These are phyloP conservation scores for Drosophila percnosoma DNA, from an alignment of 2,888 invertebrate species.

Conservation along the genomic window DNA sequence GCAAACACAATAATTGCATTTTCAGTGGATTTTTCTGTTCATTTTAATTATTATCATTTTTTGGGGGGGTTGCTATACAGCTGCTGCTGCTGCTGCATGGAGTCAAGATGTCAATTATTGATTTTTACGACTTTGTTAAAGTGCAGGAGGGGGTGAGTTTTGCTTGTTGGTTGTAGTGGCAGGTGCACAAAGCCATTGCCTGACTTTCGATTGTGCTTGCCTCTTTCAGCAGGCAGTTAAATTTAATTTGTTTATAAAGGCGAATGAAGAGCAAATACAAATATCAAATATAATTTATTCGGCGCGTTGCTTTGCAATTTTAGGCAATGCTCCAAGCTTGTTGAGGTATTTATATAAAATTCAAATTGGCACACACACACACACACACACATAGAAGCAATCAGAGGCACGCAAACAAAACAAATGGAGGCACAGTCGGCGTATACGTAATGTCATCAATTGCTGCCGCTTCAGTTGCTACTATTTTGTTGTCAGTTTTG, in stretches of 20 bases:
- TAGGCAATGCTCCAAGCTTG: slow-evolving; percentile 52
- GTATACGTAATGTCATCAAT: slow-evolving; percentile 70
- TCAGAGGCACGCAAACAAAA: slow-evolving; percentile 54
- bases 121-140: slow-evolving; percentile 51
- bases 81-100: slow-evolving; percentile 24
- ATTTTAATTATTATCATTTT: slow-evolving; percentile 16
- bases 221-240: neutral
- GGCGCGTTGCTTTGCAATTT: slow-evolving; percentile 21
- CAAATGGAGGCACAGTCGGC: slow-evolving; percentile 63
- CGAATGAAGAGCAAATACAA: neutral
- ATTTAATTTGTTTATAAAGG: slow-evolving; percentile 13
- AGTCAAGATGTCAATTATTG: slow-evolving; percentile 67
- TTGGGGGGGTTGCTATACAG: neutral
- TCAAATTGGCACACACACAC: slow-evolving; percentile 37
- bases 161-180: slow-evolving; percentile 22
- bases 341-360: slow-evolving; percentile 43
- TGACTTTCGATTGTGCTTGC: slow-evolving; percentile 3
- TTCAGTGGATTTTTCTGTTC: slow-evolving; percentile 4
- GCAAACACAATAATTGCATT: slow-evolving; percentile 3
- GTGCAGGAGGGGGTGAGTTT: slow-evolving; percentile 15
- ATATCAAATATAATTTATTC: slow-evolving; percentile 36
- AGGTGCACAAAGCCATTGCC: slow-evolving; percentile 33
- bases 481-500: slow-evolving; percentile 23
- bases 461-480: slow-evolving; percentile 34
- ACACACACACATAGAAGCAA: slow-evolving; percentile 19